Evolutionary conservation across 1,140 invertebrate genomes (phyloP).

Genomic region (Cotesia vestalis): DNA sequence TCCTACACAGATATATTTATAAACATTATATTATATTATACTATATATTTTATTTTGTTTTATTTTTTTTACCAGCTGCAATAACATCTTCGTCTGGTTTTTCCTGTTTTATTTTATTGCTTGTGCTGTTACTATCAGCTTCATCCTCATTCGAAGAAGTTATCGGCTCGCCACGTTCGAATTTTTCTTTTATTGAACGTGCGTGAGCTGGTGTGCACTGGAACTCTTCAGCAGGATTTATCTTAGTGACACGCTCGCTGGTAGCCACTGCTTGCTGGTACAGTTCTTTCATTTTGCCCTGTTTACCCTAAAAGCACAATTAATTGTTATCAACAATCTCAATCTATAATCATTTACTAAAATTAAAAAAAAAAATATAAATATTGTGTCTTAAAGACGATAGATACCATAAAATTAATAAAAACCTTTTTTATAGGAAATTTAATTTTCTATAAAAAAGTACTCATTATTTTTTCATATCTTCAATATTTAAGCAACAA

Average conservation of each 20-base stretch:
- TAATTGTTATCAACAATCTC: not conserved
- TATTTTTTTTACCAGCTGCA: conserved; percentile 73
- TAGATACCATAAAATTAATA: too few relatives aligned
- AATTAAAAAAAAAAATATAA: not conserved
- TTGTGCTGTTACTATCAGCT: conserved; percentile 33
- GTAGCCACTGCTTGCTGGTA: conserved; percentile 90
- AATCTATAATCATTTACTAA: not conserved
- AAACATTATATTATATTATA: too few relatives aligned
- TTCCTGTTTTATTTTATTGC: conserved; percentile 65
- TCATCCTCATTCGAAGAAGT: conserved; percentile 70
- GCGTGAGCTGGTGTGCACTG: conserved; percentile 71
- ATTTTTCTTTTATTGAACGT: conserved; percentile 79
- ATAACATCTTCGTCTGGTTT: conserved; percentile 83
- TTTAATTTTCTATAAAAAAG: too few relatives aligned
- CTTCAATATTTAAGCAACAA: too few relatives aligned
- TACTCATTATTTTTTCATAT: too few relatives aligned
- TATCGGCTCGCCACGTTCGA: conserved; percentile 79
- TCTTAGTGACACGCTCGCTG: conserved; percentile 71
- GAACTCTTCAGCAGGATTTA: conserved; percentile 71
- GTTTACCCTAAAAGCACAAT: conserved; percentile 75
- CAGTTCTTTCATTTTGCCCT: conserved; percentile 89
- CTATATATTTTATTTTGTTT: too few relatives aligned
- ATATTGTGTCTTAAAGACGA: too few relatives aligned
- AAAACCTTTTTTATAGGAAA: too few relatives aligned
- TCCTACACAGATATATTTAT: too few relatives aligned